phyloP scores from a whole-genome alignment of 1,140 invertebrate genomes.

The Ostrea edulis region DNA sequence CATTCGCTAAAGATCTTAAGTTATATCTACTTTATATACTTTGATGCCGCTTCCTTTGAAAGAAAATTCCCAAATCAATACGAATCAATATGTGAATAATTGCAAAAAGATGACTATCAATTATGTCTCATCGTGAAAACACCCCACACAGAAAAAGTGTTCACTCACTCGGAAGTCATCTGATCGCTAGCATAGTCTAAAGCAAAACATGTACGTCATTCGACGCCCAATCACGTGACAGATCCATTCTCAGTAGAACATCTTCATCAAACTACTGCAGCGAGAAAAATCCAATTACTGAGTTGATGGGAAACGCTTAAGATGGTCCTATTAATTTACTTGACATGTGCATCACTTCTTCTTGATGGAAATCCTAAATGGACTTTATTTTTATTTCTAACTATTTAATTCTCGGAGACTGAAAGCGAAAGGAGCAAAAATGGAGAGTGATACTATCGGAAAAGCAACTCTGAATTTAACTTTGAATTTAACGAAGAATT shows the following conservation, averaged over 20 bases:
- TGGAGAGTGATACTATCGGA: neutral
- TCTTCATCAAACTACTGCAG: conserved; percentile 24
- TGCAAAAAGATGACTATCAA: conserved; percentile 36
- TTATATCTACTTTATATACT: neutral
- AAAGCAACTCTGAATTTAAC: conserved; percentile 6
- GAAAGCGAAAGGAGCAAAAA: neutral
- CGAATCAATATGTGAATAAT: neutral
- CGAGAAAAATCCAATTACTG: conserved; percentile 33
- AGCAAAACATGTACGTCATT: conserved; percentile 32
- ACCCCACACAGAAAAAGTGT: conserved; percentile 25
- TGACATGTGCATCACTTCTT: conserved; percentile 23
- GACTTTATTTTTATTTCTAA: conserved; percentile 31
- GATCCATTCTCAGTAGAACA: conserved; percentile 29
- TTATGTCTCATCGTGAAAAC: conserved; percentile 28
- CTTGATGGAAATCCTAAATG: conserved; percentile 24
- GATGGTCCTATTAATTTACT: conserved; percentile 32
- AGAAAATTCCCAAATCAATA: conserved; percentile 10
- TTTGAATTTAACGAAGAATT: neutral
- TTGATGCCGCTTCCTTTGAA: neutral
- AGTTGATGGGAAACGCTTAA: conserved; percentile 18
- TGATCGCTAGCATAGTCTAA: neutral
- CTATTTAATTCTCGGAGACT: neutral
- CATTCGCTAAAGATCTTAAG: neutral
- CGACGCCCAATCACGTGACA: neutral
- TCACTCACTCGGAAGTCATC: conserved; percentile 25